Percentiles rank a stretch among this genome's conserved stretches.
phyloP scores from a whole-genome alignment of 2,888 invertebrate species.

The Chaetogeoica ovagalla region DNA sequence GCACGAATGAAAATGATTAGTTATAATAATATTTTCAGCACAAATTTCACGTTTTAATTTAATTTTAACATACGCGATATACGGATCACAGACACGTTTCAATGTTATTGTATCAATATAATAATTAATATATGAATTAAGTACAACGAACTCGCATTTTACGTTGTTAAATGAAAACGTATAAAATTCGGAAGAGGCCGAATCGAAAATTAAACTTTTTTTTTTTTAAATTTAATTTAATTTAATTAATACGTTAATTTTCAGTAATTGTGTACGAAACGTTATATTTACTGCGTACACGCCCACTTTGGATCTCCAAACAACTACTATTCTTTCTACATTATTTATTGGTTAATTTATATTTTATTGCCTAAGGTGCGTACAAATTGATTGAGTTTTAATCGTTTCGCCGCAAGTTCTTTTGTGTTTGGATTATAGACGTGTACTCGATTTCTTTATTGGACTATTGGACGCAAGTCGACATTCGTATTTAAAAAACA shows the following conservation, averaged over 20 bases:
- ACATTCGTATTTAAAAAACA: background rate
- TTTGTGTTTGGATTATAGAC: conserved; percentile 7
- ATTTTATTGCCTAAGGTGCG: conserved; percentile 29
- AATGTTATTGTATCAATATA: too few relatives aligned
- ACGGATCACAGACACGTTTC: too few relatives aligned
- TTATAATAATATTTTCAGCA: too few relatives aligned
- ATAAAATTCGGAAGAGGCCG: too few relatives aligned
- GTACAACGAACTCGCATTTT: too few relatives aligned
- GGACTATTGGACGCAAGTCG: background rate
- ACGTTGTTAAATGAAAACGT: too few relatives aligned
- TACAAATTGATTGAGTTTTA: conserved; percentile 19
- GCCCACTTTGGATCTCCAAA: conserved; percentile 11
- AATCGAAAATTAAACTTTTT: too few relatives aligned
- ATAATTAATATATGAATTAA: too few relatives aligned
- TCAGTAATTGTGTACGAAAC: background rate
- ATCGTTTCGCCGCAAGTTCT: conserved; percentile 13
- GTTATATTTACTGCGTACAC: background rate
- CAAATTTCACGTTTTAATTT: too few relatives aligned
- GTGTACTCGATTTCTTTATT: background rate
- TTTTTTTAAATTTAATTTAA: background rate
- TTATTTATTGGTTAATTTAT: conserved; percentile 22
- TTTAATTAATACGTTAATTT: conserved; percentile 14
- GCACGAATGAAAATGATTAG: too few relatives aligned
- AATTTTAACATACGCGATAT: too few relatives aligned
- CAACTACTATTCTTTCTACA: conserved; percentile 1